phyloP scores from a whole-genome alignment of 1,140 invertebrate species.

The Idris sp. region DNA sequence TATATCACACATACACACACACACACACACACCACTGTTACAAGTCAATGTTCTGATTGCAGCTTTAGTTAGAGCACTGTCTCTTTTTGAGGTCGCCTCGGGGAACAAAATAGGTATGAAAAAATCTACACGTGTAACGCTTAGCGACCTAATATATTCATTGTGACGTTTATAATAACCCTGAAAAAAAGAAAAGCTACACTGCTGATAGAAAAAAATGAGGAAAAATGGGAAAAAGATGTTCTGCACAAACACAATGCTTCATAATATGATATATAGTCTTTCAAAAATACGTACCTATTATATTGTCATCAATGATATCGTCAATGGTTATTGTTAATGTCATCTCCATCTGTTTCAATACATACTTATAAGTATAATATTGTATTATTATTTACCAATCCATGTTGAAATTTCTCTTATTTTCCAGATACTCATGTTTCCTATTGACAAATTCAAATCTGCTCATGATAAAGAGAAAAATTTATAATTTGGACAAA shows the following conservation, averaged over 20 bases:
- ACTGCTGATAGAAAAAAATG: constrained; percentile 65
- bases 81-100: constrained; percentile 68
- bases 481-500: too few species aligned
- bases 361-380: constrained; percentile 60
- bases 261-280: constrained; percentile 74
- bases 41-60: constrained; percentile 51
- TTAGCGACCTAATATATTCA: constrained; percentile 75
- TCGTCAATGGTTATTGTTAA: constrained; percentile 63
- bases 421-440: too few species aligned
- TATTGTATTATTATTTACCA: constrained; percentile 53
- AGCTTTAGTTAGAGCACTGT: constrained; percentile 65
- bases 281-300: constrained; percentile 67
- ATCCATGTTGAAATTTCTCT: constrained; percentile 38
- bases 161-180: constrained; percentile 75
- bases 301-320: constrained; percentile 61
- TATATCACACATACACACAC: constrained; percentile 34
- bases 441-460: too few species aligned
- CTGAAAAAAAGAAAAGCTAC: constrained; percentile 55
- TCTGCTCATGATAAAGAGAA: too few species aligned
- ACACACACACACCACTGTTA: constrained; percentile 42
- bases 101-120: constrained; percentile 54
- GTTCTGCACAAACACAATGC: constrained; percentile 76
- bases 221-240: constrained; percentile 69
- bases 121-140: constrained; percentile 64
- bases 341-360: constrained; percentile 63